These are phyloP conservation scores for Dasysyrphus tricinctus DNA, from an alignment of 2,888 invertebrate species.

Conservation along the genomic window DNA sequence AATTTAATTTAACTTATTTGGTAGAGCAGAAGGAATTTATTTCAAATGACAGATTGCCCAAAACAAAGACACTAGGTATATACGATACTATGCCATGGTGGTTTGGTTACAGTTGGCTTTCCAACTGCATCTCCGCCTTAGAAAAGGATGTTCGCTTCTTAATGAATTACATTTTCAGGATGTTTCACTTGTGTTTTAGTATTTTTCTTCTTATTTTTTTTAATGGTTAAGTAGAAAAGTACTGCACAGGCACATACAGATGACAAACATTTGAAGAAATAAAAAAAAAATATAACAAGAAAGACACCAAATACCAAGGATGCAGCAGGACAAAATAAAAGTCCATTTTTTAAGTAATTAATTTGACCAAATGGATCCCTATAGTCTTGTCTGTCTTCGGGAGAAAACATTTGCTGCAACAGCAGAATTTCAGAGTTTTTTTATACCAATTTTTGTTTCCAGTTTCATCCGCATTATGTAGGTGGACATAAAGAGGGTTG, in stretches of 20 bases:
- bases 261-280: slow-evolving; percentile 31
- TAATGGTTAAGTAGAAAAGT: not conserved
- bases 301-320: slow-evolving; percentile 18
- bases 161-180: slow-evolving; percentile 66
- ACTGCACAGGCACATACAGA: slow-evolving; percentile 3
- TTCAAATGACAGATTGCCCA: slow-evolving; percentile 10
- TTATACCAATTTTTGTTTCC: not conserved
- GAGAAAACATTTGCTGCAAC: slow-evolving; percentile 50
- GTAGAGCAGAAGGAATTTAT: not conserved
- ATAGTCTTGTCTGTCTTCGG: slow-evolving; percentile 22
- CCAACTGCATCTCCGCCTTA: slow-evolving; percentile 16
- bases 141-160: slow-evolving; percentile 49
- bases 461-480: not conserved
- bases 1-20: slow-evolving; percentile 41
- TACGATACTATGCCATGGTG: not conserved
- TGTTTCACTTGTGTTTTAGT: slow-evolving; percentile 28
- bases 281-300: not conserved
- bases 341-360: slow-evolving; percentile 55
- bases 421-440: slow-evolving; percentile 27
- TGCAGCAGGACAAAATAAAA: slow-evolving; percentile 43
- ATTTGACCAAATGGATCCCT: slow-evolving; percentile 67
- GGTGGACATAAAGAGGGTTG: slow-evolving; percentile 10
- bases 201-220: slow-evolving; percentile 20
- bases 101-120: slow-evolving; percentile 17
- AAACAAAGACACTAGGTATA: not conserved